phyloP scores from a whole-genome alignment of 2,113 vertebrate species.

The Lycaon pictus region DNA sequence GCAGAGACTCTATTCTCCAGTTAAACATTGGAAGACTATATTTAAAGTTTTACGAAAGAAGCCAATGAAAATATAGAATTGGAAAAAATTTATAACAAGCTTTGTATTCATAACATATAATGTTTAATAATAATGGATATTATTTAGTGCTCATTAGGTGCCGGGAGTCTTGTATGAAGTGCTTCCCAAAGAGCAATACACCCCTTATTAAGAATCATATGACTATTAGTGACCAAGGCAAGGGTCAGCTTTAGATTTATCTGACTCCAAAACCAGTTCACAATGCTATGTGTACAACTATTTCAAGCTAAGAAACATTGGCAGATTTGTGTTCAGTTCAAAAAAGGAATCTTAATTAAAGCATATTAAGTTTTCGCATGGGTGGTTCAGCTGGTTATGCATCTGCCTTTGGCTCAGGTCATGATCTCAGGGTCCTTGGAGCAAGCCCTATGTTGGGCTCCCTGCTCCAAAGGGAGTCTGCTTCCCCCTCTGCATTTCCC shows the following conservation, averaged over 20 bases:
- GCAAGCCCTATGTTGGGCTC: neutral
- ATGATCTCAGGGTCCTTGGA: neutral
- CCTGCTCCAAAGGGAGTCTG: neutral
- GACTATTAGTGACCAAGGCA: neutral
- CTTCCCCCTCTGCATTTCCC: neutral
- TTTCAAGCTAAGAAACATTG: neutral
- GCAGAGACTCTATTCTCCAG: neutral
- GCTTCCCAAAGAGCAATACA: neutral
- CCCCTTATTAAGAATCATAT: neutral
- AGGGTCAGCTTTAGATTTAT: slow-evolving; percentile 33
- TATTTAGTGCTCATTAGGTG: neutral
- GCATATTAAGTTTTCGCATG: slow-evolving; percentile 7
- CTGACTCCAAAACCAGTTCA: neutral
- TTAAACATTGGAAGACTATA: neutral
- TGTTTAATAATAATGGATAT: neutral
- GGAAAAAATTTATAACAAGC: neutral
- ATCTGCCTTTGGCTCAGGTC: neutral
- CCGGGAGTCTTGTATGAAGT: neutral
- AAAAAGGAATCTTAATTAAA: slow-evolving; percentile 40
- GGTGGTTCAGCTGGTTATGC: neutral
- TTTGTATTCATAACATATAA: slow-evolving; percentile 29
- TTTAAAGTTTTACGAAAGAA: slow-evolving; percentile 1
- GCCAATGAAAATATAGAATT: neutral
- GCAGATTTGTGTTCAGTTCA: slow-evolving; percentile 3
- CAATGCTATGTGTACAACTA: neutral